Evolutionary conservation across 2,113 vertebrate genomes (phyloP).

Genomic region (Pachypanchax playfairii): DNA sequence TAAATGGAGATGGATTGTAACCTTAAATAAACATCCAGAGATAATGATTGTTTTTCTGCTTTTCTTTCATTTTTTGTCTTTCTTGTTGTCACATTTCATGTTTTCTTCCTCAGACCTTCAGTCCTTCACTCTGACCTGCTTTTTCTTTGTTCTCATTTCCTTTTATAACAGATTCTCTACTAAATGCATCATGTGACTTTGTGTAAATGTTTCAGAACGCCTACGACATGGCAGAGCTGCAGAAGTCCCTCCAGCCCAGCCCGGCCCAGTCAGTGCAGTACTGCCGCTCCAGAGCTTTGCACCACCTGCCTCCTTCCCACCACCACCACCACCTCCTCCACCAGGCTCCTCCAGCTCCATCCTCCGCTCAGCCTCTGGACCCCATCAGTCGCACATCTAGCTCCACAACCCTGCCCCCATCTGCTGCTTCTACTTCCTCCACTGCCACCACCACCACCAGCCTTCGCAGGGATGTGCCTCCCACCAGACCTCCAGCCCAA

Average conservation of each 20-base stretch:
- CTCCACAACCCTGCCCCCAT: slow-evolving; percentile 67
- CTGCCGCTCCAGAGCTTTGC: slow-evolving; percentile 67
- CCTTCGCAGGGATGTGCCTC: slow-evolving; percentile 78
- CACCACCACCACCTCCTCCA: slow-evolving; percentile 69
- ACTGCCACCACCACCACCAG: slow-evolving; percentile 54
- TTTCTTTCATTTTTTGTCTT: slow-evolving; percentile 35
- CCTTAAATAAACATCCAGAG: slow-evolving; percentile 50
- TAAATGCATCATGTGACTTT: slow-evolving; percentile 1
- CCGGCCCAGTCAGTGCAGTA: slow-evolving; percentile 81
- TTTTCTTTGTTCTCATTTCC: slow-evolving; percentile 10
- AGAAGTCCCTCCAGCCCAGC: slow-evolving; percentile 86
- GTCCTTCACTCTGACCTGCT: neutral
- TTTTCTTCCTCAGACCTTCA: slow-evolving; percentile 14
- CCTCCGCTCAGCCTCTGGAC: slow-evolving; percentile 55
- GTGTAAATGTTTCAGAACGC: slow-evolving; percentile 77
- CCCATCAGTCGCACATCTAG: slow-evolving; percentile 51
- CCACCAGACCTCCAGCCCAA: slow-evolving; percentile 67
- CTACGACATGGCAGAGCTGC: slow-evolving; percentile 89
- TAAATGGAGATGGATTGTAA: slow-evolving; percentile 58
- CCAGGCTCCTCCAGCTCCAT: slow-evolving; percentile 57
- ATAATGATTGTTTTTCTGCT: slow-evolving; percentile 50
- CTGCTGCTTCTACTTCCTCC: slow-evolving; percentile 49
- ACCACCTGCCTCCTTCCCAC: slow-evolving; percentile 69
- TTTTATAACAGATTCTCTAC: too few species aligned
- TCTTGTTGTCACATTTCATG: slow-evolving; percentile 35